phyloP scores from a whole-genome alignment of 2,888 invertebrate genomes.

The Drosophila longiperda region DNA sequence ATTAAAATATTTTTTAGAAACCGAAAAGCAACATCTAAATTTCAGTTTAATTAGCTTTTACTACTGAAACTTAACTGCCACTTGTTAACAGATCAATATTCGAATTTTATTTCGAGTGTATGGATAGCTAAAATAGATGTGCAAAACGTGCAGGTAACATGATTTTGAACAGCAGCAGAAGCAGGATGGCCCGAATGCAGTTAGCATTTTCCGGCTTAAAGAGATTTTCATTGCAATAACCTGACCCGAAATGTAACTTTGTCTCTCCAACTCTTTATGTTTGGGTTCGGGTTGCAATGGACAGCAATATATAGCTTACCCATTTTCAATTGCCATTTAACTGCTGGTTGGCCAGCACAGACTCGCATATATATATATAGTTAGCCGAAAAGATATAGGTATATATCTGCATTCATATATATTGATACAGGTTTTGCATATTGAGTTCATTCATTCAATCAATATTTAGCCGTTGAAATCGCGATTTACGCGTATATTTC shows the following conservation, averaged over 20 bases:
- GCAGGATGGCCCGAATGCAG: conserved; percentile 59
- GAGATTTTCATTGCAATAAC: conserved; percentile 79
- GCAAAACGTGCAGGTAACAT: conserved; percentile 76
- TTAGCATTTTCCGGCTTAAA: conserved; percentile 74
- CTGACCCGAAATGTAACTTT: conserved; percentile 62
- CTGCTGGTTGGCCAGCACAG: conserved; percentile 40
- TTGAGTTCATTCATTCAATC: conserved; percentile 76
- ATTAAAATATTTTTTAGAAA: not conserved
- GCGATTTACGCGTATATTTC: conserved; percentile 80
- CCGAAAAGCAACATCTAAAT: not conserved
- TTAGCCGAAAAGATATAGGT: conserved; percentile 11
- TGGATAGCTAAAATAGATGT: conserved; percentile 61
- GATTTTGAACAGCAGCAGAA: conserved; percentile 53
- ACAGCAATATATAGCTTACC: conserved; percentile 48
- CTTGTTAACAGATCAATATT: not conserved
- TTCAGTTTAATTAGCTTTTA: not conserved
- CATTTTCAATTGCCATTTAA: conserved; percentile 68
- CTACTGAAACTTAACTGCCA: not conserved
- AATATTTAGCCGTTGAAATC: conserved; percentile 78
- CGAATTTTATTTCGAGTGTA: conserved; percentile 1
- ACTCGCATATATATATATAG: conserved; percentile 29
- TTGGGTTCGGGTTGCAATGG: conserved; percentile 36
- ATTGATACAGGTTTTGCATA: conserved; percentile 43
- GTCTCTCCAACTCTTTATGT: conserved; percentile 27
- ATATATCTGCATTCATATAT: conserved; percentile 23